A percentile compares a stretch with the other conserved stretches of the same genome.
These are phyloP conservation scores for Drosophila dunni DNA, from an alignment of 1,140 invertebrate species.

Conservation along the genomic window DNA sequence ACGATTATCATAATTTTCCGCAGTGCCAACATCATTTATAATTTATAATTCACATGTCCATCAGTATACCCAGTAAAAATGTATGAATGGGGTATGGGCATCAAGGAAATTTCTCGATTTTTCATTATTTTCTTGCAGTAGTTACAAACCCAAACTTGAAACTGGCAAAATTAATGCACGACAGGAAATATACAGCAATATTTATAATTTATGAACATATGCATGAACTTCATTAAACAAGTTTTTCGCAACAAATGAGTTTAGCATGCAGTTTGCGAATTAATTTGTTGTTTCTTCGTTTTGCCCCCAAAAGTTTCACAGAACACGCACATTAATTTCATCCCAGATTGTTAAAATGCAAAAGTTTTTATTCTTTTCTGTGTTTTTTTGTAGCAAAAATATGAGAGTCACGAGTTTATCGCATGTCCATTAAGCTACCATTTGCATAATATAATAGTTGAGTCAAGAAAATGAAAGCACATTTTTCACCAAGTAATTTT, in stretches of 20 bases:
- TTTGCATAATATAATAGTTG: slow-evolving; percentile 40
- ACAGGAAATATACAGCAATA: background rate
- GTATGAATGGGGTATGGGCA: background rate
- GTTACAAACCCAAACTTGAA: too few relatives aligned
- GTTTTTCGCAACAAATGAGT: slow-evolving; percentile 16
- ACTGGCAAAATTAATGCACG: too few relatives aligned
- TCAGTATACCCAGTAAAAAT: background rate
- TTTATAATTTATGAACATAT: slow-evolving; percentile 10
- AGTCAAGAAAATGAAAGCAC: background rate
- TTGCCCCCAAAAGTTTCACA: background rate
- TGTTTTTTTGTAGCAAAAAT: background rate
- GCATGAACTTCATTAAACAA: slow-evolving; percentile 12
- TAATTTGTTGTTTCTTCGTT: slow-evolving; percentile 22
- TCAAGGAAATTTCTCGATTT: too few relatives aligned
- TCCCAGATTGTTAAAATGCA: slow-evolving; percentile 9
- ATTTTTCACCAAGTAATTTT: slow-evolving; percentile 25
- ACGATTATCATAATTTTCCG: slow-evolving; percentile 2
- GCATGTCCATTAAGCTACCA: slow-evolving; percentile 34
- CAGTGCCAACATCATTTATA: background rate
- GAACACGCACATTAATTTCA: slow-evolving; percentile 24
- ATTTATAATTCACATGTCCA: background rate
- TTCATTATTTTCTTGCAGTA: too few relatives aligned
- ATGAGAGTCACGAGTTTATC: slow-evolving; percentile 19
- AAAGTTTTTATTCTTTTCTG: slow-evolving; percentile 13
- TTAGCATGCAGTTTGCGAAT: slow-evolving; percentile 38